These are phyloP conservation scores for Taurulus bubalis DNA, from an alignment of 2,113 vertebrate genomes.

Conservation along the genomic window DNA sequence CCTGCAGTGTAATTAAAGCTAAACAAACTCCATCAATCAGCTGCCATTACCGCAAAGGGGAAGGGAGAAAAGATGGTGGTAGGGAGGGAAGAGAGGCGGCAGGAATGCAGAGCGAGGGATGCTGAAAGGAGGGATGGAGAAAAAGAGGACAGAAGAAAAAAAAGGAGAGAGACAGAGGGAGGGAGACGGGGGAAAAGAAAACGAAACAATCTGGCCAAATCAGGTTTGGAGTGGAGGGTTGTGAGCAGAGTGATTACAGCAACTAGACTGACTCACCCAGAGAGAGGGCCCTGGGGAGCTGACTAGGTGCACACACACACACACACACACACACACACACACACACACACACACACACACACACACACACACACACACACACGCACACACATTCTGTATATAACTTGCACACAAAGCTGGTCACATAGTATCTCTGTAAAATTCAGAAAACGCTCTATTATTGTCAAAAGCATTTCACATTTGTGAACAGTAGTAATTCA, in stretches of 20 bases:
- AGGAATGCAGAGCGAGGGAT: constrained; percentile 5
- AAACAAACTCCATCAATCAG: constrained; percentile 84
- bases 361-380: constrained; percentile 30
- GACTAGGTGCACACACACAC: constrained; percentile 43
- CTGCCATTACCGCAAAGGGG: constrained; percentile 67
- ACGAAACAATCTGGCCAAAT: constrained; percentile 79
- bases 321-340: constrained; percentile 31
- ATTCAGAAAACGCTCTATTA: constrained; percentile 57
- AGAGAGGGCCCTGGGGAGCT: constrained; percentile 72
- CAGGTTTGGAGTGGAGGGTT: constrained; percentile 74
- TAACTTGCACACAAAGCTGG: constrained; percentile 50
- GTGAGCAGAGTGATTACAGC: constrained; percentile 79
- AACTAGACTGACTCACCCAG: constrained; percentile 73
- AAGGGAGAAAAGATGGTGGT: constrained; percentile 25
- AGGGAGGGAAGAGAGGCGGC: background rate
- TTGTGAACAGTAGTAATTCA: constrained; percentile 35
- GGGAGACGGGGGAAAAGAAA: constrained; percentile 48
- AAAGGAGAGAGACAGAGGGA: constrained; percentile 24
- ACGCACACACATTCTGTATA: constrained; percentile 32
- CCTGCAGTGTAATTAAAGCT: constrained; percentile 83
- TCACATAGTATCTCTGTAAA: constrained; percentile 50
- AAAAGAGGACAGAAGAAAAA: constrained; percentile 21
- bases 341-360: constrained; percentile 39
- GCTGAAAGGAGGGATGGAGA: constrained; percentile 33
- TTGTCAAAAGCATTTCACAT: constrained; percentile 54